Conservation (phyloP, 2,888 invertebrate genomes). For the Apamea crenata region DNA sequence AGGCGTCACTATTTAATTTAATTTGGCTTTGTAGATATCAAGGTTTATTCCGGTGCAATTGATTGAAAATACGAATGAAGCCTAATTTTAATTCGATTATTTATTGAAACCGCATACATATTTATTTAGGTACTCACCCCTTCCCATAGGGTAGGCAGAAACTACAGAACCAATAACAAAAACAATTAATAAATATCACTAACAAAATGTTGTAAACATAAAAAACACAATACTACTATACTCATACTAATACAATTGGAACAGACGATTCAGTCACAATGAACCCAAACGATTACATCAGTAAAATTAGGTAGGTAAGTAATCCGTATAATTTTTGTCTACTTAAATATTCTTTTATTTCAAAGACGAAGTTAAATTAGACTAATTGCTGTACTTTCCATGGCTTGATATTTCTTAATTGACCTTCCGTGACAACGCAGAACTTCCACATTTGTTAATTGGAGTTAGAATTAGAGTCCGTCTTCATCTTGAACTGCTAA, state of each 20-base stretch:
- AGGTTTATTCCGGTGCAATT: background rate
- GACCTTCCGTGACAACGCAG: slow-evolving; percentile 76
- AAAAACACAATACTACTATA: no score
- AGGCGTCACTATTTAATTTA: background rate
- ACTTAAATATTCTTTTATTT: slow-evolving; percentile 45
- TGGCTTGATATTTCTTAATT: slow-evolving; percentile 78
- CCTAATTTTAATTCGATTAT: background rate
- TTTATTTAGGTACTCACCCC: background rate
- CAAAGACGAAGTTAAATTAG: slow-evolving; percentile 71
- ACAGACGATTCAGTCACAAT: background rate
- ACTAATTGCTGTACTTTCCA: slow-evolving; percentile 76
- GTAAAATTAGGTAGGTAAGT: background rate
- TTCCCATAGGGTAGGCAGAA: background rate
- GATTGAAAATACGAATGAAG: background rate
- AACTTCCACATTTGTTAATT: slow-evolving; percentile 82
- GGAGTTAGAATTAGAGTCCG: slow-evolving; percentile 76
- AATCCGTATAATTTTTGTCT: slow-evolving; percentile 35
- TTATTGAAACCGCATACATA: background rate
- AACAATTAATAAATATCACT: background rate
- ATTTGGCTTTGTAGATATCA: background rate
- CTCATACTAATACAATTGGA: background rate
- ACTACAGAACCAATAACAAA: no score
- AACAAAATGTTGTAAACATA: background rate
- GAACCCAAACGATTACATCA: background rate
- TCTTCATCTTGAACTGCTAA: slow-evolving; percentile 67